phyloP scores from a whole-genome alignment of 2,797 vertebrate species.

The Sebastes iracundus region DNA sequence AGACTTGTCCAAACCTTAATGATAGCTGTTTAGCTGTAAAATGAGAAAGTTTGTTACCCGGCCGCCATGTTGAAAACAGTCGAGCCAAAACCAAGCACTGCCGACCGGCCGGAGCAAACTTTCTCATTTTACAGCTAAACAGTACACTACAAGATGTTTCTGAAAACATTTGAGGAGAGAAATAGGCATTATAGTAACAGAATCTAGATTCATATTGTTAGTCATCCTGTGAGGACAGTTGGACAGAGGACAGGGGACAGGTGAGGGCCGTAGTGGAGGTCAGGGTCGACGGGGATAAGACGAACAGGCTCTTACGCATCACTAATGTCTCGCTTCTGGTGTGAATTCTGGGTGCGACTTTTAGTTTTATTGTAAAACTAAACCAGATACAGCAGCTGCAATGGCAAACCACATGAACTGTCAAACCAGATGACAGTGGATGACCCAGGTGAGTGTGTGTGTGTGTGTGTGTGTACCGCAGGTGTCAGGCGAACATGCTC shows the following conservation, averaged over 20 bases:
- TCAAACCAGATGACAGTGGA: not conserved
- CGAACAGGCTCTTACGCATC: not conserved
- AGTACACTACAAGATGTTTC: too few relatives aligned
- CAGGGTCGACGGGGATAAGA: not conserved
- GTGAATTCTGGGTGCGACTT: not conserved
- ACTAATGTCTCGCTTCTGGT: not conserved
- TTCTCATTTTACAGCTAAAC: too few relatives aligned
- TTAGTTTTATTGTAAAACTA: not conserved
- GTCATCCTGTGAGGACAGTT: not conserved
- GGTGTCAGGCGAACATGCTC: conserved; percentile 84
- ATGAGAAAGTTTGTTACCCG: too few relatives aligned
- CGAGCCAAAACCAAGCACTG: too few relatives aligned
- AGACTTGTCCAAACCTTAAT: not conserved
- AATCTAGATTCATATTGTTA: too few relatives aligned
- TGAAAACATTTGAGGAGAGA: too few relatives aligned
- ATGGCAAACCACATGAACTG: not conserved
- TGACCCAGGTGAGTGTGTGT: conserved; percentile 6
- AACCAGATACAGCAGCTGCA: too few relatives aligned
- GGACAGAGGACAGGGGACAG: not conserved
- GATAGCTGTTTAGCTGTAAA: too few relatives aligned
- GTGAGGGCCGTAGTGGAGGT: not conserved
- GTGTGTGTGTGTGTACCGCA: conserved; percentile 74
- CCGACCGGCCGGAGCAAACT: too few relatives aligned
- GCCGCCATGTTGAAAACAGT: too few relatives aligned
- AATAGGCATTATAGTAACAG: too few relatives aligned